Percentiles rank a stretch among this genome's conserved stretches.
Conservation (phyloP, 2,797 vertebrate species). For the Myripristis jacobus region DNA sequence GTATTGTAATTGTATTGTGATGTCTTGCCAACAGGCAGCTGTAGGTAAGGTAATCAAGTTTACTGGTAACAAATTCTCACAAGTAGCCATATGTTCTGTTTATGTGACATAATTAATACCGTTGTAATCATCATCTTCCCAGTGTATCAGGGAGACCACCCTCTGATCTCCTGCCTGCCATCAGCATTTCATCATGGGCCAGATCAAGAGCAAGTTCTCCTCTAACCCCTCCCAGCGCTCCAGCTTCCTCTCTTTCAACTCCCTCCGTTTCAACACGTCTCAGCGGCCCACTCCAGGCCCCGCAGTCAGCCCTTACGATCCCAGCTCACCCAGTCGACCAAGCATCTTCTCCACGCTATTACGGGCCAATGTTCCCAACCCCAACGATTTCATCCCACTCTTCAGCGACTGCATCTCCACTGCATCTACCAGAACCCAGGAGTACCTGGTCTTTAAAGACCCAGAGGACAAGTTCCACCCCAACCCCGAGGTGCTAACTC, state of each 20-base stretch:
- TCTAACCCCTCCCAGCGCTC: conserved; percentile 27
- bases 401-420: conserved; percentile 76
- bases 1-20: too few species aligned
- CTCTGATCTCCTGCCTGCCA: conserved; percentile 49
- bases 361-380: conserved; percentile 31
- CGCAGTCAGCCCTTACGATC: background rate
- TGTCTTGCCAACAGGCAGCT: too few species aligned
- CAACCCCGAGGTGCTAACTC: conserved; percentile 63
- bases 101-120: background rate
- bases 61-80: too few species aligned
- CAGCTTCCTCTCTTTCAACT: conserved; percentile 45
- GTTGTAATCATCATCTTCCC: conserved; percentile 19
- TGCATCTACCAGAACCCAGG: conserved; percentile 75
- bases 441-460: conserved; percentile 82
- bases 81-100: conserved; percentile 6
- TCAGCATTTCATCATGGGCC: conserved; percentile 56
- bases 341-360: conserved; percentile 70
- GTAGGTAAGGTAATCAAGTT: background rate
- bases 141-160: conserved; percentile 78
- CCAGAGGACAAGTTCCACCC: conserved; percentile 78
- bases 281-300: background rate
- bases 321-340: background rate
- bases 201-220: conserved; percentile 46
- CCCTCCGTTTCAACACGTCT: conserved; percentile 38
- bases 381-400: conserved; percentile 65